A percentile compares a stretch with the other conserved stretches of the same genome.
Conservation (phyloP, 2,113 vertebrate species). For the Circaetus gallicus region DNA sequence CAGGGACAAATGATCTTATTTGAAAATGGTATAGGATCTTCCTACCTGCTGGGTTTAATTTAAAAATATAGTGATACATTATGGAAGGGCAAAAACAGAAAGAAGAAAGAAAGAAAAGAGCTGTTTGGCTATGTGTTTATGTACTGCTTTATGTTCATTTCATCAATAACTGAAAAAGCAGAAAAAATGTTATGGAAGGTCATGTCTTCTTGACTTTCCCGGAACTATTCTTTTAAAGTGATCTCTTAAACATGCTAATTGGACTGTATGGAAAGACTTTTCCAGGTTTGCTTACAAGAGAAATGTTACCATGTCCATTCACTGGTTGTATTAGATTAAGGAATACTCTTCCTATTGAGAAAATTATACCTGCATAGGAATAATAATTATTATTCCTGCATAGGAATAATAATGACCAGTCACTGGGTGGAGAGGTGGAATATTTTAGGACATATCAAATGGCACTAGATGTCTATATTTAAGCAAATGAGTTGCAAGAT, state of each 20-base stretch:
- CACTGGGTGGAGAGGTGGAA: not conserved
- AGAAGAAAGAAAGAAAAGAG: not conserved
- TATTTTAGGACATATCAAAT: not conserved
- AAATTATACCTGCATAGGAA: not conserved
- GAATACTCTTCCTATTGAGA: not conserved
- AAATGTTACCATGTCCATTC: not conserved
- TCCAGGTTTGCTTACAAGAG: not conserved
- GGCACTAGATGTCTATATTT: not conserved
- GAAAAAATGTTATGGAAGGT: not conserved
- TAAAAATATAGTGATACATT: not conserved
- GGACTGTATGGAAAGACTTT: not conserved
- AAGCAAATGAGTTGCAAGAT: not conserved
- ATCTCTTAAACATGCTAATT: not conserved
- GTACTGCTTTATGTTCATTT: not conserved
- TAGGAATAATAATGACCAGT: not conserved
- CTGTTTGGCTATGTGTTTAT: not conserved
- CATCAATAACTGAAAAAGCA: not conserved
- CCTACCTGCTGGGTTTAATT: conserved; percentile 38
- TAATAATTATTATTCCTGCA: not conserved
- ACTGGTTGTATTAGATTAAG: not conserved
- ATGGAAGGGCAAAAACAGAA: not conserved
- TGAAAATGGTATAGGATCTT: conserved; percentile 9
- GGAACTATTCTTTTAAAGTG: not conserved
- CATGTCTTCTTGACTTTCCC: not conserved
- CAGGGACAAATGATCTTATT: conserved; percentile 4